A percentile compares a stretch with the other conserved stretches of the same genome.
Conservation (phyloP, 1,140 invertebrate species). For the Heliconius congener region DNA sequence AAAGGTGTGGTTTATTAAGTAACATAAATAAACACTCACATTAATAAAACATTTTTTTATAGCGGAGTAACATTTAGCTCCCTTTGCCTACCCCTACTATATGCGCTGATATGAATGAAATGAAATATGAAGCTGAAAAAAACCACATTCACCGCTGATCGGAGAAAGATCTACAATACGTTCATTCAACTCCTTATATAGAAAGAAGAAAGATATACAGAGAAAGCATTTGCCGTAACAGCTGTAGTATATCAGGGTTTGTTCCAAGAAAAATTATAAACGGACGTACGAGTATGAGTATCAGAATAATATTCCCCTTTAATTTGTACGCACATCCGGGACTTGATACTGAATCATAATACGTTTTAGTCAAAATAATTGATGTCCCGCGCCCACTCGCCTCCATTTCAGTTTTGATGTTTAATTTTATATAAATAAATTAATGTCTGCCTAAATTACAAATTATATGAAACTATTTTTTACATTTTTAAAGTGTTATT, state of each 20-base stretch:
- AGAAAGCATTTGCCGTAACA: background rate
- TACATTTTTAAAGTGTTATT: no score
- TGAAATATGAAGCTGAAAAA: background rate
- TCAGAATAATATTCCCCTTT: background rate
- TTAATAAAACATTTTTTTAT: no score
- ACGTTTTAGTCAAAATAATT: conserved; percentile 20
- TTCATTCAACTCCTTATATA: background rate
- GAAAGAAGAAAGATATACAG: background rate
- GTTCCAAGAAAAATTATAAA: conserved; percentile 29
- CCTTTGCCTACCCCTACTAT: no score
- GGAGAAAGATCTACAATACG: background rate
- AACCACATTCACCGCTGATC: background rate
- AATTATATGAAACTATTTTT: background rate
- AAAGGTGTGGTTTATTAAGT: no score
- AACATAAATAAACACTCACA: no score
- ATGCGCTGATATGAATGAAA: no score
- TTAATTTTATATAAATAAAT: background rate
- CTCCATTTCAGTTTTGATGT: background rate
- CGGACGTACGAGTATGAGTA: background rate
- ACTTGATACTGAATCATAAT: conserved; percentile 4
- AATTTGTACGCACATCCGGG: conserved; percentile 17
- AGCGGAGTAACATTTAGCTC: no score
- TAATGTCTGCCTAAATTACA: background rate
- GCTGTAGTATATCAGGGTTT: conserved; percentile 10
- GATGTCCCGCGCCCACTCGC: background rate